Conservation (phyloP, 2,797 vertebrate species). For the Rallus crepitans region DNA sequence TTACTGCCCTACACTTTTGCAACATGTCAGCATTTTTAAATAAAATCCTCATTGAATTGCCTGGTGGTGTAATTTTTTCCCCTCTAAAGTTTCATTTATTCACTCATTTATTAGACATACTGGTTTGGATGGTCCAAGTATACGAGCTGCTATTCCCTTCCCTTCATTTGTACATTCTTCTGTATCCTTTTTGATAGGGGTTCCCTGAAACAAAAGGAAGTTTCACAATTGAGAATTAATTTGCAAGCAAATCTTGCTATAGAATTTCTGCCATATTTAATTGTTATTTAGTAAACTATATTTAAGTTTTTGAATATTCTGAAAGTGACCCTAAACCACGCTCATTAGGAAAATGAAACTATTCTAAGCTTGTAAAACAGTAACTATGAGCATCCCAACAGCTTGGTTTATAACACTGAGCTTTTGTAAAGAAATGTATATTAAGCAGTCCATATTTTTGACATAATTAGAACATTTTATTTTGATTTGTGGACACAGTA, state of each 20-base stretch:
- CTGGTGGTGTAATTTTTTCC: background rate
- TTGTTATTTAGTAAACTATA: background rate
- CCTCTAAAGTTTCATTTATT: background rate
- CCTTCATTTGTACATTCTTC: constrained; percentile 91
- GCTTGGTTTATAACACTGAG: background rate
- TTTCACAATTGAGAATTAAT: background rate
- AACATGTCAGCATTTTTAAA: background rate
- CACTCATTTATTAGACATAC: constrained; percentile 77
- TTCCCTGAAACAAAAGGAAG: constrained; percentile 77
- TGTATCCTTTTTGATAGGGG: constrained; percentile 89
- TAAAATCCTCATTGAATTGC: background rate
- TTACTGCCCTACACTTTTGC: background rate
- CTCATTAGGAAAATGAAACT: background rate
- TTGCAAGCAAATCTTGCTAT: background rate
- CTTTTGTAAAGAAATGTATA: background rate
- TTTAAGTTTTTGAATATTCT: background rate
- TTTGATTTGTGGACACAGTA: background rate
- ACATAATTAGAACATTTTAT: background rate
- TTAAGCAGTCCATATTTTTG: background rate
- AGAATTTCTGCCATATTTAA: background rate
- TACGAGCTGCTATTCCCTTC: constrained; percentile 94
- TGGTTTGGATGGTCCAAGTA: constrained; percentile 94
- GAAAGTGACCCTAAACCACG: background rate
- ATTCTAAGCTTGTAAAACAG: background rate
- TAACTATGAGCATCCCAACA: background rate